Evolutionary conservation across 2,113 vertebrate genomes (phyloP), one percentile per base, ranked within the genome.

Genomic region (Cyanocitta stelleri): DNA sequence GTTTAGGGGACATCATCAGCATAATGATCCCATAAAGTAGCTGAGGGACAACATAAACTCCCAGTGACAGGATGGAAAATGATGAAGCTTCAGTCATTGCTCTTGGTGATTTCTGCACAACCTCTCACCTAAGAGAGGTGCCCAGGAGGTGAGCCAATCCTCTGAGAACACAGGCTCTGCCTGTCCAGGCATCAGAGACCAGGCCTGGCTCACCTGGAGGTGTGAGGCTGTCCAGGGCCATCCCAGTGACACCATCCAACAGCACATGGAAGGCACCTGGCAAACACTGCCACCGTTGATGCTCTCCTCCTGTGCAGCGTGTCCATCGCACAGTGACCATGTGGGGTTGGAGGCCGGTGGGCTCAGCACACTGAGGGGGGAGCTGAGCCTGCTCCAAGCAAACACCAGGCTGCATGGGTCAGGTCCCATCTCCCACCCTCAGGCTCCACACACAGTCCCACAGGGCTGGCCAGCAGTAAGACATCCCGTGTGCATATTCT

Each of bases 351-450:
- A 49, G 85, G 39, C 43, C 0, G 0, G 7, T 1, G 5, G 64
- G 26, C 82, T 35, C 13, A 0, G 48, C 62, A 30, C 35, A 3
- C 0, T 20, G 0, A 3, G 4, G 1, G 1, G 22, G 58, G 7
- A 49, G 54, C 77, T 7, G 21, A 29, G 37, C 33, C 48, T 19
- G 44, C 73, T 18, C n/a, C 3, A 1, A 10, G 62, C 58, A 15
- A 7, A 3, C 0, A 0, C 3, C 0, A 7, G 59, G 19, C 64
- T n/a, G 77, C 5, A 0, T 0, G 0, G 30, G 44, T 56, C 29
- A 1, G 2, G 8, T 10, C 58, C 52, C 30, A 8, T 24, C 21
- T 63, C 18, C 72, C 16, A 2, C 8, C 29, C 6, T 4, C 8
- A 0, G 32, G 49, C 15, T 59, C 72, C 23, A 14, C 13, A 1